Percentiles rank a stretch among this genome's conserved stretches.
Conservation (phyloP, 2,113 vertebrate species). For the Paracanthobrama guichenoti region DNA sequence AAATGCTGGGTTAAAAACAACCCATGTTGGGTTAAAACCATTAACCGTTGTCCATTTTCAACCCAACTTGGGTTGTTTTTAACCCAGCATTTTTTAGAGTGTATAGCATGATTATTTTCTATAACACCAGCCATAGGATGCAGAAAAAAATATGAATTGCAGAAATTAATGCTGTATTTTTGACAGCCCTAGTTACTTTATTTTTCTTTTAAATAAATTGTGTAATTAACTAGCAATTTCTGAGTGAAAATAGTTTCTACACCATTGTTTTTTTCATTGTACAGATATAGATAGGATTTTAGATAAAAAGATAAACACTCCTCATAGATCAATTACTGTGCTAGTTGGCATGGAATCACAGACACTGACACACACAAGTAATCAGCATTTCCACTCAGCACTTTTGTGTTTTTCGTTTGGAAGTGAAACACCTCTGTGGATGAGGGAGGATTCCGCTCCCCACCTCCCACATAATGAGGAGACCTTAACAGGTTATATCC, state of each 20-base stretch:
- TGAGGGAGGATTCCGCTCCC: background rate
- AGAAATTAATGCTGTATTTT: too few species aligned
- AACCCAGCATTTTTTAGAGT: too few species aligned
- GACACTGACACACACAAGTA: background rate
- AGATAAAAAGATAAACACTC: background rate
- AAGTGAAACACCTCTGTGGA: background rate
- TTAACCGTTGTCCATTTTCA: too few species aligned
- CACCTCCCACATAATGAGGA: conserved; percentile 54
- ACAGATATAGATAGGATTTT: background rate
- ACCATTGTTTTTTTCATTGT: background rate
- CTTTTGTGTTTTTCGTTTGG: background rate
- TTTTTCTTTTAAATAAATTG: background rate
- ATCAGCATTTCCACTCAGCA: background rate
- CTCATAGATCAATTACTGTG: background rate
- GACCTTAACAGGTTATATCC: conserved; percentile 60
- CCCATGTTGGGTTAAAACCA: too few species aligned
- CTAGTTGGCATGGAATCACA: background rate
- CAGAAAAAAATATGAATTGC: too few species aligned
- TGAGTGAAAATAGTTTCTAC: background rate
- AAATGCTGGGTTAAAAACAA: too few species aligned
- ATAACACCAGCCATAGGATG: too few species aligned
- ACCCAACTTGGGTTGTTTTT: too few species aligned
- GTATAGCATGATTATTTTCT: too few species aligned
- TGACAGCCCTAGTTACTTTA: background rate
- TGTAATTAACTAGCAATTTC: background rate